A percentile compares a stretch with the other conserved stretches of the same genome.
Evolutionary conservation across 2,797 vertebrate genomes (phyloP).

Genomic region (Danio tinwini): DNA sequence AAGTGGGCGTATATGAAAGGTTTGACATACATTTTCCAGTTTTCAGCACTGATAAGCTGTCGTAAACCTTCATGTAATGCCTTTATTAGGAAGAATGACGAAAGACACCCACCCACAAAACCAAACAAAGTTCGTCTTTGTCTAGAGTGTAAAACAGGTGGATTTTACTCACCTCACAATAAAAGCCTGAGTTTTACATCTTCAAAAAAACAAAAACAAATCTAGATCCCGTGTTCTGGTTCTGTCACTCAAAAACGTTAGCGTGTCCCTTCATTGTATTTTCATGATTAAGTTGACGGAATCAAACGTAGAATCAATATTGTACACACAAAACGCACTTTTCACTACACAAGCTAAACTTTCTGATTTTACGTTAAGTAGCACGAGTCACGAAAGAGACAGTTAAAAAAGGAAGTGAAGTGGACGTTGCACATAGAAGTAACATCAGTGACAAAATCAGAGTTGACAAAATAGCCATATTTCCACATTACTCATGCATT

Average conservation of each 20-base stretch:
- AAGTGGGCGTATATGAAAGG: not conserved
- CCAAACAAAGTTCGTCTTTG: not conserved
- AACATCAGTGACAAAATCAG: not conserved
- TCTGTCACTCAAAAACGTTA: too few species aligned
- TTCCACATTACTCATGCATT: not conserved
- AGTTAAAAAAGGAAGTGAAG: not conserved
- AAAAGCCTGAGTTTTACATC: not conserved
- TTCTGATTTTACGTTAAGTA: too few species aligned
- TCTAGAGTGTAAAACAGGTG: not conserved
- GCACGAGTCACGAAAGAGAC: too few species aligned
- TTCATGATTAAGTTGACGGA: not conserved
- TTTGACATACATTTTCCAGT: not conserved
- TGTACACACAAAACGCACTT: too few species aligned
- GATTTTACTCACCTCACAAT: not conserved
- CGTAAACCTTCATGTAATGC: not conserved
- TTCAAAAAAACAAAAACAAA: too few species aligned
- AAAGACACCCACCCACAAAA: not conserved
- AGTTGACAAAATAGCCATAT: not conserved
- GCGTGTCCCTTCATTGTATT: not conserved
- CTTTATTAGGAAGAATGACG: not conserved
- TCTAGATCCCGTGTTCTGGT: too few species aligned
- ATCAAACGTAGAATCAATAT: too few species aligned
- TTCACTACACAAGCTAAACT: too few species aligned
- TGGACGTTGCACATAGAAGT: not conserved
- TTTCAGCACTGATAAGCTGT: too few species aligned